Evolutionary conservation across 2,113 vertebrate species (phyloP).

Genomic region (Machaerirhynchus nigripectus): DNA sequence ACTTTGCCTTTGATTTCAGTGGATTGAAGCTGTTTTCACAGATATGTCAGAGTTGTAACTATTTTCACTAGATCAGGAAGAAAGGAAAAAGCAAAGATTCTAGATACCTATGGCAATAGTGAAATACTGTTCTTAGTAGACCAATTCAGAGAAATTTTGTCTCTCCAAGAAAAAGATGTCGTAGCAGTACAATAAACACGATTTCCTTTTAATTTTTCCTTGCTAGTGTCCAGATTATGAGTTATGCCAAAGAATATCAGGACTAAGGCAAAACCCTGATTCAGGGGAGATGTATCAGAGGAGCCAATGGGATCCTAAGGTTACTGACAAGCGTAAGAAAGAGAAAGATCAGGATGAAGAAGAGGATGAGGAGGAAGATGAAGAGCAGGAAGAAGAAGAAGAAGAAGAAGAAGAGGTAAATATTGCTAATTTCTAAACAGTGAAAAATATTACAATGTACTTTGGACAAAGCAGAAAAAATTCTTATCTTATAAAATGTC

Average conservation of each 20-base stretch:
- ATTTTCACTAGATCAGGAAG: background rate
- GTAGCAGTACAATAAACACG: background rate
- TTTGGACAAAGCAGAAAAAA: background rate
- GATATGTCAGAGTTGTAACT: background rate
- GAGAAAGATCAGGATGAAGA: constrained; percentile 61
- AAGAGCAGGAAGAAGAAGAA: constrained; percentile 64
- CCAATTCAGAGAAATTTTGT: background rate
- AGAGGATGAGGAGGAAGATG: constrained; percentile 43
- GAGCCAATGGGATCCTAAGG: constrained; percentile 77
- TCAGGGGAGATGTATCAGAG: constrained; percentile 77
- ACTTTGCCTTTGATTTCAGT: background rate
- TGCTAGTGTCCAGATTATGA: constrained; percentile 87
- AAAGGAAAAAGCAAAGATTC: background rate
- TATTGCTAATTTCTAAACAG: background rate
- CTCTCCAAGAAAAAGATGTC: background rate
- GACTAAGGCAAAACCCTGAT: constrained; percentile 78
- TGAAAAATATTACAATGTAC: background rate
- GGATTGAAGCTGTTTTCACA: background rate
- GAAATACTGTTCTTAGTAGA: background rate
- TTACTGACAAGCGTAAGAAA: constrained; percentile 58
- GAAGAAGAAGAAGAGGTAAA: constrained; percentile 69
- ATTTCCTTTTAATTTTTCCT: background rate
- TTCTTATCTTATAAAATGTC: background rate
- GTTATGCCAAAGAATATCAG: constrained; percentile 80
- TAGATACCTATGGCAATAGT: background rate